phyloP scores from a whole-genome alignment of 1,140 invertebrate genomes.

The Lasioglossum albipes region DNA sequence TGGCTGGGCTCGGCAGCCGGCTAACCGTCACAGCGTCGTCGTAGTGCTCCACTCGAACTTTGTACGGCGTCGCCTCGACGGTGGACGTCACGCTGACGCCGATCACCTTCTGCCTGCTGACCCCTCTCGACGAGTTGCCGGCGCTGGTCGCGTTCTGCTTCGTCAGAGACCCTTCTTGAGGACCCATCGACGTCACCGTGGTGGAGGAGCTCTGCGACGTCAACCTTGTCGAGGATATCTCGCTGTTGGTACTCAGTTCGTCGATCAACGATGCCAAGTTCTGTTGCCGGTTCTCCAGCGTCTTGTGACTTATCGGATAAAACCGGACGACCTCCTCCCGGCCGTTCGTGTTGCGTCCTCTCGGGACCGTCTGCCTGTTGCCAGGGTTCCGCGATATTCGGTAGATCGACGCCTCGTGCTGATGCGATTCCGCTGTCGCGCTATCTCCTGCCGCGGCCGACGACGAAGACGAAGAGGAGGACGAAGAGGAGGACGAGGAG shows the following conservation, averaged over 20 bases:
- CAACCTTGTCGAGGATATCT: conserved; percentile 50
- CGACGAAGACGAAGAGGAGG: not conserved
- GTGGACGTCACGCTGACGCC: conserved; percentile 77
- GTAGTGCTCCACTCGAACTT: conserved; percentile 76
- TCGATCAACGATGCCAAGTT: conserved; percentile 69
- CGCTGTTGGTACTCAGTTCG: conserved; percentile 64
- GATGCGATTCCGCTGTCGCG: conserved; percentile 72
- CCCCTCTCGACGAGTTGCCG: not conserved
- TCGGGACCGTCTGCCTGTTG: conserved; percentile 46
- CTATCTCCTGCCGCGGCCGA: conserved; percentile 61
- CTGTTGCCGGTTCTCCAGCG: conserved; percentile 67
- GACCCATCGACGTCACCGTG: conserved; percentile 1
- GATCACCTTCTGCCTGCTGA: conserved; percentile 74
- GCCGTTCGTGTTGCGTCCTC: conserved; percentile 54
- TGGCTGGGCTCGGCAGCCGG: conserved; percentile 30
- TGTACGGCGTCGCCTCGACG: conserved; percentile 77
- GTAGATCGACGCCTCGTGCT: conserved; percentile 75
- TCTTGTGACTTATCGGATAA: conserved; percentile 75
- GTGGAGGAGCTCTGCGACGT: conserved; percentile 17
- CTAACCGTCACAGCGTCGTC: conserved; percentile 51
- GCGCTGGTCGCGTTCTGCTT: conserved; percentile 34
- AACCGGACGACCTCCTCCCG: conserved; percentile 64
- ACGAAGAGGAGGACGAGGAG: too few species aligned
- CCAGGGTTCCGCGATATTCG: conserved; percentile 73
- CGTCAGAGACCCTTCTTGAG: conserved; percentile 7